Evolutionary conservation across 2,797 vertebrate genomes (phyloP), one percentile per base, ranked within the genome.

Genomic region (Thalassophryne amazonica): DNA sequence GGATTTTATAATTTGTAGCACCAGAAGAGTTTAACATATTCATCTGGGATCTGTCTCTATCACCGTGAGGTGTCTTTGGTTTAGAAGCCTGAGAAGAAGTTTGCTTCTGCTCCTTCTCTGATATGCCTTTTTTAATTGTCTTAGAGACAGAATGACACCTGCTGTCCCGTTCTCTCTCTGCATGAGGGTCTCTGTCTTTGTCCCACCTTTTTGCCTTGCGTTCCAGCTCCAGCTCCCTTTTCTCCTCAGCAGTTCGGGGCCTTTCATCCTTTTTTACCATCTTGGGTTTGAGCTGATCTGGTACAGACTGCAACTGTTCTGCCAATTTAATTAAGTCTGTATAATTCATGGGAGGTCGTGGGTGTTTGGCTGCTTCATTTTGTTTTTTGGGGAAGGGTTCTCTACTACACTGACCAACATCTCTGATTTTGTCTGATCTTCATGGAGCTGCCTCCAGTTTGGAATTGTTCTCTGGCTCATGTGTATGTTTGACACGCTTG

Each of bases 291-390:
- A 99, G 68, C 69, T 97, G 95, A 30, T 99, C 96, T 0, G 97
- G 97, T 68, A 99, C 94, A 56, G 91, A 85, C 7, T 99, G 97
- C 72, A 99, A 99, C 83, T 95, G 98, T 78, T 98, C 93, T 4
- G 97, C 97, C 51, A 99, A 87, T 71, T 92, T 94, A n/a, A 99
- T 79, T 18, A 99, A 88, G 1, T 98, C 95, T 0, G 85, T 88
- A 77, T 98, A 99, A 86, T 97, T 98, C 86, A 99, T 87, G 29
- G 83, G 61, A 16, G 92, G 71, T 11, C 92, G 76, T 46, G 84
- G 78, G 18, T 89, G 51, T 80, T 87, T 97, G 9, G 85, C 70
- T 24, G 79, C 74, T 1, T 69, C 89, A 17, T 48, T 51, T 6
- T 30, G 1, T 61, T 83, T 90, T 61, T 85, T 89, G 56, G 87